Evolutionary conservation across 1,140 invertebrate genomes (phyloP).

Genomic region (Diorhabda sublineata): DNA sequence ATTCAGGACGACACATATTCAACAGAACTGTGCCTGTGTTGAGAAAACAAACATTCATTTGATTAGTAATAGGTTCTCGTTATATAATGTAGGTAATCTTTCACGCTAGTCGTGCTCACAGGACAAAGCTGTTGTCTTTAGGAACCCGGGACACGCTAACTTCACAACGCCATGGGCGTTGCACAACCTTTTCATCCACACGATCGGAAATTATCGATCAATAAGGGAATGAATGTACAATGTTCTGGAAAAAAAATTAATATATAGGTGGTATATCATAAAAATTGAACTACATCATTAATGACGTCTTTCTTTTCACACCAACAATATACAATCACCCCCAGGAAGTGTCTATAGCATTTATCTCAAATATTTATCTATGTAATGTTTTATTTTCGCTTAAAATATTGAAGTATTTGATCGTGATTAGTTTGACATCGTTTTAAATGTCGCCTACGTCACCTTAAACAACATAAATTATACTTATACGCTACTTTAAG

Average conservation of each 20-base stretch:
- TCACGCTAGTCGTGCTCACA: conserved; percentile 36
- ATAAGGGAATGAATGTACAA: no score
- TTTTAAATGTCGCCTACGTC: conserved; percentile 27
- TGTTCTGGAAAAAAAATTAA: no score
- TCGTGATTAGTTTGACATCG: not conserved
- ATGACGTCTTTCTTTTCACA: no score
- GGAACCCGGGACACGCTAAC: conserved; percentile 28
- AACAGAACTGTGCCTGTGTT: conserved; percentile 31
- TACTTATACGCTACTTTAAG: conserved; percentile 40
- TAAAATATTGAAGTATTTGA: no score
- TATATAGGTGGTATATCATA: no score
- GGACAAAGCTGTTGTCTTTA: conserved; percentile 24
- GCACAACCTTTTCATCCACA: not conserved
- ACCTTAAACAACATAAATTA: conserved; percentile 27
- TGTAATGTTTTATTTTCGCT: no score
- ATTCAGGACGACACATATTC: conserved; percentile 39
- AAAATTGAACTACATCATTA: no score
- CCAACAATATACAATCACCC: no score
- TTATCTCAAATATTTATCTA: no score
- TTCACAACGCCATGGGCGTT: not conserved
- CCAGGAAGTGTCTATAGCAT: no score
- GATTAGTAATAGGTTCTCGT: conserved; percentile 42
- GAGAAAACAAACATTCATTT: conserved; percentile 42
- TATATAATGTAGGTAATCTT: conserved; percentile 40
- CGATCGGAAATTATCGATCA: no score